Conservation (phyloP, 2,797 vertebrate genomes). For the Cryptoprocta ferox region DNA sequence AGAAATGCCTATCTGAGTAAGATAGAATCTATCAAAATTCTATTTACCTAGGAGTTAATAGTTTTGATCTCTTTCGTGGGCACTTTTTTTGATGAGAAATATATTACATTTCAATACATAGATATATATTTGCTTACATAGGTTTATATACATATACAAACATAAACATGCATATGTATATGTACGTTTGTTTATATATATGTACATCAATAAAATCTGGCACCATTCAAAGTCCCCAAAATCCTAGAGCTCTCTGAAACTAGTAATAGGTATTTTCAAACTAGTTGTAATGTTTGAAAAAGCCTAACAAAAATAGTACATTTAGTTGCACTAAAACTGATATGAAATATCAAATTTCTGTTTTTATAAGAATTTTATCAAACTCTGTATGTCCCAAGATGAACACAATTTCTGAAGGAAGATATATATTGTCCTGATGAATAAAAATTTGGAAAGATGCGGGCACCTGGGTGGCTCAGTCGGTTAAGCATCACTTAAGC, state of each 20-base stretch:
- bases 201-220: background rate
- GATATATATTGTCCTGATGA: background rate
- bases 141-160: background rate
- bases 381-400: background rate
- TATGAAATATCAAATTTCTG: background rate
- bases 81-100: background rate
- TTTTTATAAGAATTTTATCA: slow-evolving; percentile 10
- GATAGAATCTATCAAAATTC: background rate
- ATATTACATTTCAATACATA: background rate
- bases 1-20: background rate
- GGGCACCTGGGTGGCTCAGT: too few relatives aligned
- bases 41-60: background rate
- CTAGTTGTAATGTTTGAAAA: background rate
- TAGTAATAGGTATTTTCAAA: background rate
- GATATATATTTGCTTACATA: background rate
- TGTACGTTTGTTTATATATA: background rate
- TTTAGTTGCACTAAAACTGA: background rate
- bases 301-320: background rate
- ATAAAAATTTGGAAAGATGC: background rate
- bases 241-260: background rate
- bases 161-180: background rate
- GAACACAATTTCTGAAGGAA: slow-evolving; percentile 22
- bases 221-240: background rate
- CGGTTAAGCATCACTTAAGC: too few relatives aligned
- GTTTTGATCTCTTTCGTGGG: background rate